Evolutionary conservation across 2,113 vertebrate species (phyloP), one percentile per base, ranked within the genome.

Genomic region (Myiopsitta monachus): DNA sequence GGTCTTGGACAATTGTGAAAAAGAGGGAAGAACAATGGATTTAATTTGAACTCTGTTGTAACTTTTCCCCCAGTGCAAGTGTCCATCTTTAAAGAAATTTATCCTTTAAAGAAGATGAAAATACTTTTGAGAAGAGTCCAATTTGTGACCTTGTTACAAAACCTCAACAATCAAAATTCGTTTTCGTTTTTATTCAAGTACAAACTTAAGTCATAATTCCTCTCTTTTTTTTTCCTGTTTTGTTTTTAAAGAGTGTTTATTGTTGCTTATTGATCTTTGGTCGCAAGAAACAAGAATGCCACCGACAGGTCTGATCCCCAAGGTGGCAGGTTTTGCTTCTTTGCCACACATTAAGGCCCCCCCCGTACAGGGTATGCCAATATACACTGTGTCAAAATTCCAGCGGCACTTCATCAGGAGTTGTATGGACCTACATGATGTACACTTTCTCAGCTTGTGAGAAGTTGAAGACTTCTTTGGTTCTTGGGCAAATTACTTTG

Each of bases 401-500:
- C 95, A 67, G 94, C 77, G 94, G 98, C 97, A 97, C 94, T 96
- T 96, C 69, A 75, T 86, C 85, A 2, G 4, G 57, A 79, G 78
- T 88, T 66, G 54, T 36, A 68, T 1, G 73, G 91, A 98, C 98
- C 98, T 98, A 99, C 99, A 99, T 99, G 98, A 99, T 99, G 98
- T 99, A 99, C 92, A 99, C 99, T 94, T 99, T 99, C 98, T 99
- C 99, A 88, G 99, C 99, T 98, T 99, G 99, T 97, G 99, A 99
- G 98, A 99, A 99, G 98, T 98, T 99, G 98, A 99, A 99, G 97
- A 99, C 99, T 97, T 99, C 99, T 99, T 99, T 99, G 99, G 99
- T 99, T 99, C 99, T 98, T 78, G 99, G 99, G 97, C 99, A 99
- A 89, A 99, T 96, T 77, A 99, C 99, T 98, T 99, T 99, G 97